phyloP scores from a whole-genome alignment of 2,888 invertebrate genomes.

The Protophormia terraenovae region DNA sequence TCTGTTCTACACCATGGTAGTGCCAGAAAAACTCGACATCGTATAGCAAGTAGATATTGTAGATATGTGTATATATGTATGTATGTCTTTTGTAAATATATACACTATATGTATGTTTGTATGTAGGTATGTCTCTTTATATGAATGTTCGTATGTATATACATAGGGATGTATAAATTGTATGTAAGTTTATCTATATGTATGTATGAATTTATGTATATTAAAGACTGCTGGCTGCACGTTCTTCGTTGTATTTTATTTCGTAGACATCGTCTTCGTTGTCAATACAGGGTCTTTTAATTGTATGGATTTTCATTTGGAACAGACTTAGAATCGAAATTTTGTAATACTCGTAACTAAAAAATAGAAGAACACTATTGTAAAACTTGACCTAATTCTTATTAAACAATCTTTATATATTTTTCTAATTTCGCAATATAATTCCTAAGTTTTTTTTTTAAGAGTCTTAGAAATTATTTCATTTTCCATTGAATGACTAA shows the following conservation, averaged over 20 bases:
- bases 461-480: background rate
- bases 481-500: too few species aligned
- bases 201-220: constrained; percentile 18
- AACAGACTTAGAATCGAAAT: constrained; percentile 5
- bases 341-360: background rate
- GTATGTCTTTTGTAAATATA: constrained; percentile 7
- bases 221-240: constrained; percentile 65
- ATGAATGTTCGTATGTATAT: background rate
- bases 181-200: constrained; percentile 12
- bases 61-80: constrained; percentile 57
- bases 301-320: constrained; percentile 27
- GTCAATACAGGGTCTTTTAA: constrained; percentile 61
- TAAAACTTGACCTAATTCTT: constrained; percentile 29
- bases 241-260: constrained; percentile 68
- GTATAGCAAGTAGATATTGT: constrained; percentile 67
- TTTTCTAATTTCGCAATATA: background rate
- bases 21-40: constrained; percentile 62
- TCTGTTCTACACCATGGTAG: constrained; percentile 38
- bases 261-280: constrained; percentile 66
- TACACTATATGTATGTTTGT: constrained; percentile 35
- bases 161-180: constrained; percentile 19
- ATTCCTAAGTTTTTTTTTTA: background rate
- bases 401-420: background rate
- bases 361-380: background rate
- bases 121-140: background rate